Evolutionary conservation across 2,113 vertebrate genomes (phyloP), one percentile per base, ranked within the genome.

Genomic region (Thamnophis sirtalis): DNA sequence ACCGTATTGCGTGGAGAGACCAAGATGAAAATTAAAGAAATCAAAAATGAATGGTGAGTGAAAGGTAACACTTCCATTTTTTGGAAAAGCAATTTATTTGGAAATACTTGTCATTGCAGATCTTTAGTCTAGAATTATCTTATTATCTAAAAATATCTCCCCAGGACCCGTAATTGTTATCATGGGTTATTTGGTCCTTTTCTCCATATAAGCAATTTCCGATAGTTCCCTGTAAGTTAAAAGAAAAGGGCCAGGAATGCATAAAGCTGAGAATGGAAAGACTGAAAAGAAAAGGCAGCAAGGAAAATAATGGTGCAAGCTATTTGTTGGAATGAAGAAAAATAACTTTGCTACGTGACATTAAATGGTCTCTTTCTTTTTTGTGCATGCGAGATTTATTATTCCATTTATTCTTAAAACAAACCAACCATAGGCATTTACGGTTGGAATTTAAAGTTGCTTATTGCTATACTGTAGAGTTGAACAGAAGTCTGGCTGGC

Each of bases 391-490:
- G 90, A 97, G 94, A 97, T 96, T 96, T 96, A 96, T 97, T 96
- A 96, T 96, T 96, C 94, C 1, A 15, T 97, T 96, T 96, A 95
- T 94, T 95, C 93, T 96, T 96, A 95, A 97, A 97, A 97, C 90
- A 97, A 97, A 94, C 91, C 92, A 97, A 92, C 91, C 94, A 94
- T 92, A 96, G 95, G 89, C 50, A 93, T 96, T 97, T 97, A 96
- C 94, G 86, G 96, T 91, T 94, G 94, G 94, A 97, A 95, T 90
- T 95, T 94, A 96, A 96, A 97, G 95, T 95, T 96, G 88, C 94
- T 95, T 96, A 92, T 97, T 97, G 96, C 90, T 93, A 15, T 93
- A 93, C 90, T 54, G 28, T 93, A 86, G 89, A 92, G 86, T 95
- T 96, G 94, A 95, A 95, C 90, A 96, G 93, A 96, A 95, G 95